Evolutionary conservation across 2,888 invertebrate genomes (phyloP), one percentile per base, ranked within the genome.

Genomic region (Phytoseiulus persimilis): DNA sequence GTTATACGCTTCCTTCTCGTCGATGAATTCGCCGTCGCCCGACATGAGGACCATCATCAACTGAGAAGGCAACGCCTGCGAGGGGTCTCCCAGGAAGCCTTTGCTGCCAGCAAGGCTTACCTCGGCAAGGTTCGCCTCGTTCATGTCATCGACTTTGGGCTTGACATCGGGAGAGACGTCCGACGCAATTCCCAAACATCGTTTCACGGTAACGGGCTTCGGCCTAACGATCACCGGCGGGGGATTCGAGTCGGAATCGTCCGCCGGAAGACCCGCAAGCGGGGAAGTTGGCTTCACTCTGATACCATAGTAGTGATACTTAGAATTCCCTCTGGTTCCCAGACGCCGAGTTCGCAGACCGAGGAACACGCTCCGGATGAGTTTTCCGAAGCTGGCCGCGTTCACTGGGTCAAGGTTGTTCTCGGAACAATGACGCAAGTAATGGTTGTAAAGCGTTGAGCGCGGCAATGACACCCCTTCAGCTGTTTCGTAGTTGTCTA

Each of bases 271-370:
- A 33, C 89, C 65, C 23, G 90, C 90, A 83, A 97, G 93, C 14
- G 95, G 94, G 0, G 97, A 97, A 90, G 95, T 95, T 0, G 96
- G 96, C 93, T 98, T 98, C 90, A 98, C 96, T 83, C 99, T 95
- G 91, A 99, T 99, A n/a, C 99, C 99, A 94, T 99, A 99, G 93
- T 99, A 99, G 94, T 99, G 99, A 93, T 99, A 99, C 93, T 98
- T 99, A 45, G 98, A 98, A 94, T 99, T 98, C 83, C 98, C 98
- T 92, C 97, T 95, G 2, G 99, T 99, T 91, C 99, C 99, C 89
- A 99, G 94, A 90, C 99, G 95, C 91, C 98, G 94, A 31, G 99
- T 99, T 91, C 98, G 94, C 92, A 99, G 94, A 31, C 99, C 99
- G 91, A 98, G 94, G 94, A 99, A 99, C 91, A 99, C 99, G 2